Percentiles rank a stretch among this genome's conserved stretches.
phyloP scores from a whole-genome alignment of 2,888 invertebrate genomes.

The Brachypterus glaber region DNA sequence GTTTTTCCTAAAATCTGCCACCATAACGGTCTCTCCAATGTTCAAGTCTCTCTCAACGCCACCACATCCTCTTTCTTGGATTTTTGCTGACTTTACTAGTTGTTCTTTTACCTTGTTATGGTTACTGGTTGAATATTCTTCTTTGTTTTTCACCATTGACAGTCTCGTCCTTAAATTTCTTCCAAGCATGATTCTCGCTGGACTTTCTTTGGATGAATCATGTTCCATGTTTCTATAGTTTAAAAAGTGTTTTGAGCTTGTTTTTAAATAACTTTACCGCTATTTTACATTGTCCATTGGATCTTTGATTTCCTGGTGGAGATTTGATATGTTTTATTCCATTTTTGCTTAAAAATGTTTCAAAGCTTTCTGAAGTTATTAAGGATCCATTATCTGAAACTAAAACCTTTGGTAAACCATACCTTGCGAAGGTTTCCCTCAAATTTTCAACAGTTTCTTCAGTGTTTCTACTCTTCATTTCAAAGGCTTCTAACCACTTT shows the following conservation, averaged over 20 bases:
- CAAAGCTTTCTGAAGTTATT: slow-evolving; percentile 10
- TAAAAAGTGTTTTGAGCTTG: too few relatives aligned
- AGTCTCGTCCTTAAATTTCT: slow-evolving; percentile 9
- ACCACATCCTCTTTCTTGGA: not conserved
- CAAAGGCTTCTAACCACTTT: slow-evolving; percentile 8
- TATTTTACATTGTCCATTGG: slow-evolving; percentile 71
- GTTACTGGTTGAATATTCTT: too few relatives aligned
- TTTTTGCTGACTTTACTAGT: not conserved
- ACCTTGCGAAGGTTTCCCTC: slow-evolving; percentile 8
- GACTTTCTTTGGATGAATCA: too few relatives aligned
- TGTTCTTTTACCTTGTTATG: not conserved
- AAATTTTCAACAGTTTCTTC: slow-evolving; percentile 2
- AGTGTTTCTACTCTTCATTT: slow-evolving; percentile 3
- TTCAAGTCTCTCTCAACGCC: slow-evolving; percentile 3
- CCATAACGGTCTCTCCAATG: not conserved
- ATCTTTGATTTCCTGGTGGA: slow-evolving; percentile 9
- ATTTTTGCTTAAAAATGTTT: slow-evolving; percentile 11
- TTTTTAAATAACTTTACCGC: too few relatives aligned
- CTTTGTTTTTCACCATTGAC: not conserved
- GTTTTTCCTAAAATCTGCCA: not conserved
- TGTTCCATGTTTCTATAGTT: too few relatives aligned
- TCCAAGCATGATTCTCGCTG: slow-evolving; percentile 6
- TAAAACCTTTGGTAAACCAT: slow-evolving; percentile 6
- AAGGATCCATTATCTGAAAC: slow-evolving; percentile 7
- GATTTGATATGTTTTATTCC: slow-evolving; percentile 13